These are phyloP conservation scores for Sturnus vulgaris DNA, from an alignment of 2,113 vertebrate species.

Conservation along the genomic window DNA sequence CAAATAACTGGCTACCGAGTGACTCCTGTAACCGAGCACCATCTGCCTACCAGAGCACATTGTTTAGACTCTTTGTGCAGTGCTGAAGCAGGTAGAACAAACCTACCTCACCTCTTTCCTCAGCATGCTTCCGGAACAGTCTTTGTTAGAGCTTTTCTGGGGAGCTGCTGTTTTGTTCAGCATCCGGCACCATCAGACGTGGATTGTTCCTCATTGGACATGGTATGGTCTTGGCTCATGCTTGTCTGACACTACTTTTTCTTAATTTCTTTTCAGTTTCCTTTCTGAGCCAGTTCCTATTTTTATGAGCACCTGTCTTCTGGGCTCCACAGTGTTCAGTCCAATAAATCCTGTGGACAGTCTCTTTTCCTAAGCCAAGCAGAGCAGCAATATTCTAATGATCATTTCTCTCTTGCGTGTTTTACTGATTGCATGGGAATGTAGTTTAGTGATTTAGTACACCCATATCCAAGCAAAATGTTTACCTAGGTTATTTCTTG, in stretches of 20 bases:
- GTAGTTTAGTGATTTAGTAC: not conserved
- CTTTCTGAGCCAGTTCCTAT: not conserved
- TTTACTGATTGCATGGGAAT: not conserved
- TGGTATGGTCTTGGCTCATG: not conserved
- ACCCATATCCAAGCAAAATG: not conserved
- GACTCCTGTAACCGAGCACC: not conserved
- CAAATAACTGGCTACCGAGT: not conserved
- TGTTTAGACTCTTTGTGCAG: not conserved
- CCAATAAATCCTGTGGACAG: not conserved
- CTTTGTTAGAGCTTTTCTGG: not conserved
- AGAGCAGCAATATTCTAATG: not conserved
- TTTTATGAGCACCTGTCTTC: not conserved
- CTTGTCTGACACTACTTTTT: not conserved
- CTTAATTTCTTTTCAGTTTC: not conserved
- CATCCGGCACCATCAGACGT: not conserved
- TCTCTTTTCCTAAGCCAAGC: not conserved
- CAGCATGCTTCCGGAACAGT: not conserved
- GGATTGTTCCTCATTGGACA: not conserved
- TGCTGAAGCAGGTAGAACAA: not conserved
- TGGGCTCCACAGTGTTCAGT: not conserved
- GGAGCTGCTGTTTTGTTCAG: not conserved
- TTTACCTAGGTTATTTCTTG: not conserved
- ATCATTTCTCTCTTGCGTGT: not conserved
- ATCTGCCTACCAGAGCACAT: not conserved
- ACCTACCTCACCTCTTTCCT: not conserved